Conservation (phyloP, 2,797 vertebrate genomes). For the Poeciliopsis turneri region DNA sequence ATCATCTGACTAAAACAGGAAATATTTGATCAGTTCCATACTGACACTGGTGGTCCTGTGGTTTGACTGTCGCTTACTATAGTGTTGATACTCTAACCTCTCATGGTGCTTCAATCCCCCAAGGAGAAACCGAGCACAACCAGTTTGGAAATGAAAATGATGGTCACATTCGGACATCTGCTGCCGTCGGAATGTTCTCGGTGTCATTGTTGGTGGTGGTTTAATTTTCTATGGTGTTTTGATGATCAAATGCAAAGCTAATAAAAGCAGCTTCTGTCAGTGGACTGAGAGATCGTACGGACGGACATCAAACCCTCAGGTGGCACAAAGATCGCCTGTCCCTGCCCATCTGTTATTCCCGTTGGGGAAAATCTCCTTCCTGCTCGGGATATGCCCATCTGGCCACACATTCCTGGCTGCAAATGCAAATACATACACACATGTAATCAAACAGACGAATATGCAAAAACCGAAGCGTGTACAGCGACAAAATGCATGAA, state of each 20-base stretch:
- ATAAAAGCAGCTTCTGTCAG: conserved; percentile 13
- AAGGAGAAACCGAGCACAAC: background rate
- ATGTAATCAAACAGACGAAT: conserved; percentile 40
- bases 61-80: background rate
- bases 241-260: conserved; percentile 15
- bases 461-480: conserved; percentile 30
- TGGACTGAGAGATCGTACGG: background rate
- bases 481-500: background rate
- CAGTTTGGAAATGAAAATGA: background rate
- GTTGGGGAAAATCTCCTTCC: conserved; percentile 40
- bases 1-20: background rate
- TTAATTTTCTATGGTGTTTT: background rate
- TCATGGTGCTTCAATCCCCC: background rate
- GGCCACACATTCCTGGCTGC: conserved; percentile 1
- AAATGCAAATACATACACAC: conserved; percentile 18
- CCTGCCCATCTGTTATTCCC: conserved; percentile 57
- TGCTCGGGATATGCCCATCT: conserved; percentile 6
- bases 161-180: background rate
- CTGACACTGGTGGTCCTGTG: background rate
- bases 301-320: background rate
- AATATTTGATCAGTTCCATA: background rate
- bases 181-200: background rate
- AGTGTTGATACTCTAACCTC: background rate
- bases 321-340: conserved; percentile 17
- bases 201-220: too few relatives aligned